Conservation (phyloP, 2,797 vertebrate species). For the Liparis tanakae region DNA sequence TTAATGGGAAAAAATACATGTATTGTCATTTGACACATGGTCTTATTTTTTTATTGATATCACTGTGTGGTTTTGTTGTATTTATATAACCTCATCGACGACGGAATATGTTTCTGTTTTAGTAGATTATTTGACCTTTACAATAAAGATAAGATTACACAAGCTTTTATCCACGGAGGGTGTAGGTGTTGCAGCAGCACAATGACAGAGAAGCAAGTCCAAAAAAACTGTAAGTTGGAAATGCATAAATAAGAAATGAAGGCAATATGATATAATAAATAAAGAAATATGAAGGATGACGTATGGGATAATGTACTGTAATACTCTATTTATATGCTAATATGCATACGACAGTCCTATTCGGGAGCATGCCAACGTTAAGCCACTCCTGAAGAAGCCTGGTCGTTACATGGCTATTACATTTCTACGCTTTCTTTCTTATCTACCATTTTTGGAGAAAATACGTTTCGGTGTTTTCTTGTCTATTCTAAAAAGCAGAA, state of each 20-base stretch:
- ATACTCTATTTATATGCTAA: neutral
- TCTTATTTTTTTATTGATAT: slow-evolving; percentile 12
- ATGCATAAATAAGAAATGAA: neutral
- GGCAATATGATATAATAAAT: neutral
- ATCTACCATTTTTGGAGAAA: neutral
- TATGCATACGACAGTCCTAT: neutral
- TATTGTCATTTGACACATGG: neutral
- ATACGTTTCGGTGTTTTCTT: neutral
- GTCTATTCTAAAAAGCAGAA: neutral
- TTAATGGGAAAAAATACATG: neutral
- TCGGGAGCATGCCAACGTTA: too few species aligned
- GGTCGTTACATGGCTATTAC: neutral
- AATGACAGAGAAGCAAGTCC: neutral
- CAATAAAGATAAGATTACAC: slow-evolving; percentile 5
- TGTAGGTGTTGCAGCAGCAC: neutral
- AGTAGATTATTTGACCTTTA: slow-evolving; percentile 9
- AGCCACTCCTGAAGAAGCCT: too few species aligned
- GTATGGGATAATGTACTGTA: neutral
- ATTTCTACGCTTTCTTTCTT: neutral
- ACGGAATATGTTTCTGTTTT: neutral
- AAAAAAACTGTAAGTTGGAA: neutral
- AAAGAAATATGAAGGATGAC: neutral
- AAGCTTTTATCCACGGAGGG: neutral
- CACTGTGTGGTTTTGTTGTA: neutral
- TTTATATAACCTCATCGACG: neutral